Conservation (phyloP, 2,797 vertebrate genomes). For the Argya squamiceps region DNA sequence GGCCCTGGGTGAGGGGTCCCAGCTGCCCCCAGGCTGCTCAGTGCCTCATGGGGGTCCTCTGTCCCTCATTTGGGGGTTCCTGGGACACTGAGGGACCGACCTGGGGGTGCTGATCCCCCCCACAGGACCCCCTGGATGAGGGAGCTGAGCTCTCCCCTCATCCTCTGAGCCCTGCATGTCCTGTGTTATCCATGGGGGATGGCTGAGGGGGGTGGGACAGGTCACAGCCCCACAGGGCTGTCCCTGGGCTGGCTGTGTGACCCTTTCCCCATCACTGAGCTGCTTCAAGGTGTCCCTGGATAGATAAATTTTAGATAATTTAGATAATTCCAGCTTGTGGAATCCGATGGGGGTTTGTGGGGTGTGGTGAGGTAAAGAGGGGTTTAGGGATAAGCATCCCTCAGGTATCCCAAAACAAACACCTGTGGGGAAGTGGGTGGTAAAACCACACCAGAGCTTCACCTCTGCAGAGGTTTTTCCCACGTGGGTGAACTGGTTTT, state of each 20-base stretch:
- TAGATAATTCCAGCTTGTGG: too few relatives aligned
- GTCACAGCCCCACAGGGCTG: too few relatives aligned
- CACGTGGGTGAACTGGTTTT: background rate
- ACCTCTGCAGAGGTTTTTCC: background rate
- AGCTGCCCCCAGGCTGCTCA: background rate
- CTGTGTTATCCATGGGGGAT: rapidly evolving
- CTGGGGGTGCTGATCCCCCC: too few relatives aligned
- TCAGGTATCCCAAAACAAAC: background rate
- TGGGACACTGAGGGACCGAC: background rate
- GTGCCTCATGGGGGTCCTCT: background rate
- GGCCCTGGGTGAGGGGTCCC: background rate
- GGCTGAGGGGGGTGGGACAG: background rate
- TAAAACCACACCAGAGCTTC: background rate
- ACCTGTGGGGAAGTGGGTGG: rapidly evolving
- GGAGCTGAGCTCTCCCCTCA: background rate
- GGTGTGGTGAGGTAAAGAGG: rapidly evolving
- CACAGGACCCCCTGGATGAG: background rate
- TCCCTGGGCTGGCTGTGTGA: background rate
- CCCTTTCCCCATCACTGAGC: background rate
- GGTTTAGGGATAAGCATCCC: background rate
- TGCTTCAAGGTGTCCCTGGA: background rate
- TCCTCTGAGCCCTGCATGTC: rapidly evolving
- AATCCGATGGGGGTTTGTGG: background rate
- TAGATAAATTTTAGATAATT: too few relatives aligned
- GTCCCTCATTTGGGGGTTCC: background rate